phyloP scores from a whole-genome alignment of 2,113 vertebrate genomes.

The Urocitellus parryii region DNA sequence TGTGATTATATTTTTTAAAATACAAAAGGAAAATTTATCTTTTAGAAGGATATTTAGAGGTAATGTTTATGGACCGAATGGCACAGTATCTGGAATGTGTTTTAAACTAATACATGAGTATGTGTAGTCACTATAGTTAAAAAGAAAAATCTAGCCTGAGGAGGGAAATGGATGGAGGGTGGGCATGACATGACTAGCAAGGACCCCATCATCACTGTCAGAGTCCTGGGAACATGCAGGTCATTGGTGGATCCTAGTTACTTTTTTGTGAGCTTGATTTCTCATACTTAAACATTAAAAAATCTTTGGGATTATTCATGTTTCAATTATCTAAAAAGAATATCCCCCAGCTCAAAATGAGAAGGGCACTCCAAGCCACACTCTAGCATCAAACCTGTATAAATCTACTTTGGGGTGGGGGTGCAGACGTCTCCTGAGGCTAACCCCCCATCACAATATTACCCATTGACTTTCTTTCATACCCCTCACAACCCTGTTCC shows the following conservation, averaged over 20 bases:
- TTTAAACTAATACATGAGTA: conserved; percentile 33
- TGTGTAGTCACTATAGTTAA: conserved; percentile 4
- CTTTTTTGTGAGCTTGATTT: not conserved
- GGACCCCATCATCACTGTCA: not conserved
- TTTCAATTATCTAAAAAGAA: conserved; percentile 34
- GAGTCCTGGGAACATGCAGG: not conserved
- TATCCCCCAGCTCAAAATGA: not conserved
- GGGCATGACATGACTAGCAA: not conserved
- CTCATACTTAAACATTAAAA: not conserved
- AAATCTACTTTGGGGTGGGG: not conserved
- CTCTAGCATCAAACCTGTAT: not conserved
- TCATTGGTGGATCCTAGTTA: not conserved
- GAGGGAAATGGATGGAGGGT: not conserved
- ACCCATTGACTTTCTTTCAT: too few species aligned
- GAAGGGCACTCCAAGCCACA: not conserved
- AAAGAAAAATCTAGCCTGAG: not conserved
- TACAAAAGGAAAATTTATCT: not conserved
- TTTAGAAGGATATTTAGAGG: not conserved
- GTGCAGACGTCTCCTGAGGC: not conserved
- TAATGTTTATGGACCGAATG: not conserved
- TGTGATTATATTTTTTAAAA: conserved; percentile 32
- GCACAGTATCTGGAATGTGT: not conserved
- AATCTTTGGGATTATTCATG: not conserved
- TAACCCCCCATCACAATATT: too few species aligned
- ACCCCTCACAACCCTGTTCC: not conserved